A percentile compares a stretch with the other conserved stretches of the same genome.
phyloP scores from a whole-genome alignment of 2,113 vertebrate species.

The Butorides virescens region DNA sequence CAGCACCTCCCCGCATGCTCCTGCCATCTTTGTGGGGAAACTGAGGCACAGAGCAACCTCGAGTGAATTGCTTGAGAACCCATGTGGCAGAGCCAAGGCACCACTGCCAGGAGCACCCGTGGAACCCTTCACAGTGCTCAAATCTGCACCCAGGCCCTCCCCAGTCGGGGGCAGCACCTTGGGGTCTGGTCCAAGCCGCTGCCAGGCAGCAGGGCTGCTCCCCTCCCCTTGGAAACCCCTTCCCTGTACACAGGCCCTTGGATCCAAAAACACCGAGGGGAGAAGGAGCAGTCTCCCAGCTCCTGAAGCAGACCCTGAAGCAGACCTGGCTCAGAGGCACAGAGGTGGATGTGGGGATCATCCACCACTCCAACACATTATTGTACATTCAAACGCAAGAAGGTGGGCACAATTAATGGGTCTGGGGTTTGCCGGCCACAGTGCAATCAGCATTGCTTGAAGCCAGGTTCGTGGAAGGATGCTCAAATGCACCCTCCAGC shows the following conservation, averaged over 20 bases:
- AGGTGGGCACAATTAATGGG: not conserved
- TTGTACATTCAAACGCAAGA: accelerated
- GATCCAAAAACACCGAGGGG: not conserved
- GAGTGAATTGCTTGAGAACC: accelerated
- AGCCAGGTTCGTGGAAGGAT: not conserved
- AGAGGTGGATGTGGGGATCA: not conserved
- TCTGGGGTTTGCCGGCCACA: not conserved
- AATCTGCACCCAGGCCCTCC: not conserved
- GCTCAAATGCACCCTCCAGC: not conserved
- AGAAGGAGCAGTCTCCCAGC: not conserved
- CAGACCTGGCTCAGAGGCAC: not conserved
- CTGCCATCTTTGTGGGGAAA: not conserved
- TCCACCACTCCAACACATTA: not conserved
- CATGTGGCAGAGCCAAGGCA: not conserved
- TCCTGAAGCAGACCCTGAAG: not conserved
- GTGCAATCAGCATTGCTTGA: not conserved
- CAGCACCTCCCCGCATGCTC: accelerated
- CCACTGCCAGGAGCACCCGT: not conserved
- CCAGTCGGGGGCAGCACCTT: not conserved
- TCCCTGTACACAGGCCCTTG: not conserved
- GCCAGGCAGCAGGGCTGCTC: accelerated
- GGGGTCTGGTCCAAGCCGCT: not conserved
- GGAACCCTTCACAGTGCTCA: not conserved
- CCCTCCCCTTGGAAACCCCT: not conserved
- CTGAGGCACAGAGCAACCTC: not conserved